Percentiles rank a stretch among this genome's conserved stretches.
phyloP scores from a whole-genome alignment of 2,113 vertebrate genomes.

The Alethe castanea region DNA sequence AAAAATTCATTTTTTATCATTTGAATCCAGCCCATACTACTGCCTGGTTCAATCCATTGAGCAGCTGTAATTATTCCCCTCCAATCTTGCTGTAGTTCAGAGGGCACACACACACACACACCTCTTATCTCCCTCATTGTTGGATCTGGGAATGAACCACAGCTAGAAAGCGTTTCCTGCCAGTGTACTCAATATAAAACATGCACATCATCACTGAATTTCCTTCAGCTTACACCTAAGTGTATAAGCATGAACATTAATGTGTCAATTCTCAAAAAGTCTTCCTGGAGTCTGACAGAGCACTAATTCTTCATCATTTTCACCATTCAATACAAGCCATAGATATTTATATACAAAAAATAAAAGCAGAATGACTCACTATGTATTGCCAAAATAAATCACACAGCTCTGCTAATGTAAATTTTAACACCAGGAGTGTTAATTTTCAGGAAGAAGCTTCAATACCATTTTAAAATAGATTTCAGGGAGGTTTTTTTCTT shows the following conservation, averaged over 20 bases:
- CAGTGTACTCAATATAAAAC: background rate
- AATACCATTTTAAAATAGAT: background rate
- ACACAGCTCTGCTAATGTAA: background rate
- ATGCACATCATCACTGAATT: background rate
- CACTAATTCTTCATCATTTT: background rate
- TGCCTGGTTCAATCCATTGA: background rate
- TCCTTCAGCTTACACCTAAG: background rate
- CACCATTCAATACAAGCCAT: background rate
- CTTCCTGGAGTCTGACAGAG: background rate
- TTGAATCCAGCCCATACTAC: background rate
- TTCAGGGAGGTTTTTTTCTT: background rate
- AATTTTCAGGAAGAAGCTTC: background rate
- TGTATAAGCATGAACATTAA: background rate
- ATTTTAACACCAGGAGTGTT: background rate
- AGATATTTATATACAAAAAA: background rate
- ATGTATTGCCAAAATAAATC: background rate
- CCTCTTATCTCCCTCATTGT: fast-evolving
- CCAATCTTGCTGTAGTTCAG: background rate
- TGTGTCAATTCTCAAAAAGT: background rate
- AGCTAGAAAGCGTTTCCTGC: background rate
- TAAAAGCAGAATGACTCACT: background rate
- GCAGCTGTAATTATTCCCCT: background rate
- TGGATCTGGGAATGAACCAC: background rate
- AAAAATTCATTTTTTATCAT: background rate
- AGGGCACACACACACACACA: background rate